A percentile compares a stretch with the other conserved stretches of the same genome.
Evolutionary conservation across 2,888 invertebrate genomes (phyloP).

Genomic region (Gasteruption jaculator): DNA sequence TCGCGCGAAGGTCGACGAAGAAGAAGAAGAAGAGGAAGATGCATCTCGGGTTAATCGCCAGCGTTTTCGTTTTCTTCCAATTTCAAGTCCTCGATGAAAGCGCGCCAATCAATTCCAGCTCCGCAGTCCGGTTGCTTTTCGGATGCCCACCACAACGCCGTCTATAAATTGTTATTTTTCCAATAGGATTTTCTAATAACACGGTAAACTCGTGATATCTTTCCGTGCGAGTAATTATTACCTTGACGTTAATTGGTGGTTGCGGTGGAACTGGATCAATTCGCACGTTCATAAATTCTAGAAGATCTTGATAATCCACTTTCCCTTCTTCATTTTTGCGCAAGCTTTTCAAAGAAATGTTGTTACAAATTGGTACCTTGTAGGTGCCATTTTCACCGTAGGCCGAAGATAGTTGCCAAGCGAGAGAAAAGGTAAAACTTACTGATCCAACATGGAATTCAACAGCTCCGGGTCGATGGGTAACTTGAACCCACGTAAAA

Average conservation of each 20-base stretch:
- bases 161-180: conserved; percentile 38
- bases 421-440: conserved; percentile 36
- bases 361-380: too few species aligned
- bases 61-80: conserved; percentile 40
- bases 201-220: conserved; percentile 12
- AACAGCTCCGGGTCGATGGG: conserved; percentile 66
- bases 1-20: too few species aligned
- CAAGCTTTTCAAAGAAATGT: conserved; percentile 49
- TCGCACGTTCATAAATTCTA: conserved; percentile 68
- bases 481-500: conserved; percentile 66
- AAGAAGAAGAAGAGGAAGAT: too few species aligned
- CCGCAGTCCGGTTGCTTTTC: conserved; percentile 50
- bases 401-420: too few species aligned
- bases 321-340: conserved; percentile 63
- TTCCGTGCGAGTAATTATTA: too few species aligned
- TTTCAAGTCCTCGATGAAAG: conserved; percentile 52
- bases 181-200: conserved; percentile 3
- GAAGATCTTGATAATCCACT: conserved; percentile 65
- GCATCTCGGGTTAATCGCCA: conserved; percentile 5
- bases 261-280: conserved; percentile 55
- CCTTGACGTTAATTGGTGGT: conserved; percentile 55
- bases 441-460: conserved; percentile 68
- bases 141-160: conserved; percentile 52
- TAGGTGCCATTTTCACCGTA: too few species aligned
- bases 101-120: conserved; percentile 53